These are phyloP conservation scores for Oreochromis niloticus DNA, from an alignment of 2,113 vertebrate species.

Conservation along the genomic window DNA sequence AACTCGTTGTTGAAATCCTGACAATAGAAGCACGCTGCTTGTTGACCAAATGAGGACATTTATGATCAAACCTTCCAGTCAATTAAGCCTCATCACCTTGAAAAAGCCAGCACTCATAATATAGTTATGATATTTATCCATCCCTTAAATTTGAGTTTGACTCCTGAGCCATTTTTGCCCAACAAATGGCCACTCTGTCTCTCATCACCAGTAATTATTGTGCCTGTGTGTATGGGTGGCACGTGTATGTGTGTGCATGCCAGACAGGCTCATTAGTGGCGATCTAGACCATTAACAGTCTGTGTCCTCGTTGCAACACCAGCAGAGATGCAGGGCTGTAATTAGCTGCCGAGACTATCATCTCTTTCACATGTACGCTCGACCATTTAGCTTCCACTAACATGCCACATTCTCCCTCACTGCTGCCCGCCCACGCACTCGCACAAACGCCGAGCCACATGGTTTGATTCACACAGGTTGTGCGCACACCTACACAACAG, in stretches of 20 bases:
- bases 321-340: constrained; percentile 22
- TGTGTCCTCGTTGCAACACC: constrained; percentile 16
- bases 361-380: constrained; percentile 2
- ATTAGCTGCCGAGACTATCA: constrained; percentile 44
- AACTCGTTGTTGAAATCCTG: background rate
- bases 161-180: constrained; percentile 13
- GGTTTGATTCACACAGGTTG: constrained; percentile 37
- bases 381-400: constrained; percentile 14
- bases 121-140: constrained; percentile 29
- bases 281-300: constrained; percentile 50
- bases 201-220: constrained; percentile 57
- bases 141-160: constrained; percentile 26
- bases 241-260: background rate
- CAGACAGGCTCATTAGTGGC: constrained; percentile 57
- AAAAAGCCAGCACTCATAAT: background rate
- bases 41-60: background rate
- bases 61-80: constrained; percentile 13
- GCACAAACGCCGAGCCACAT: background rate
- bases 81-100: constrained; percentile 22
- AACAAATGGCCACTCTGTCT: constrained; percentile 33
- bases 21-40: background rate
- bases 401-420: background rate
- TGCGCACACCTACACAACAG: constrained; percentile 10
- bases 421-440: background rate
- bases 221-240: background rate